Conservation (phyloP, 1,140 invertebrate genomes). For the Eriocheir sinensis region DNA sequence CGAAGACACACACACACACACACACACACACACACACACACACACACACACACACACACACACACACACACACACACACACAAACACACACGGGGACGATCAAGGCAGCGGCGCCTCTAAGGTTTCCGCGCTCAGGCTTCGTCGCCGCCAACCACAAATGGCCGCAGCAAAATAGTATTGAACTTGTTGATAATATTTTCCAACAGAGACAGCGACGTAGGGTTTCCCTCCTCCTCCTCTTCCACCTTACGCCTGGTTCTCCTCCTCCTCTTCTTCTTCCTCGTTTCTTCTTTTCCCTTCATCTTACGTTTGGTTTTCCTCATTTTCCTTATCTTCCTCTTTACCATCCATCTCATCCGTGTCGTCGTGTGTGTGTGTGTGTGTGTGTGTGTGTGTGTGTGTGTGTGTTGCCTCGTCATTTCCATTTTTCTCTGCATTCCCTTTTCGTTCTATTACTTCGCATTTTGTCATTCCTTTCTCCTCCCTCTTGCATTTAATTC, state of each 20-base stretch:
- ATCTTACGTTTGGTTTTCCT: no score
- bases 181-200: slow-evolving; percentile 19
- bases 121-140: no score
- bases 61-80: slow-evolving; percentile 4
- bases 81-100: neutral
- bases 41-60: slow-evolving; percentile 4
- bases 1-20: neutral
- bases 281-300: no score
- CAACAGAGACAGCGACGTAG: neutral
- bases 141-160: neutral
- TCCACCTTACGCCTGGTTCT: neutral
- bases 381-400: slow-evolving; percentile 56
- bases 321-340: neutral
- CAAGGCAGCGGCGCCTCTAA: neutral
- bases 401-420: slow-evolving; percentile 23
- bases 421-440: no score
- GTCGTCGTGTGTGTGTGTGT: slow-evolving; percentile 47
- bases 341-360: neutral
- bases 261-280: neutral
- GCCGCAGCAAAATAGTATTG: neutral
- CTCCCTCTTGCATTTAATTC: neutral
- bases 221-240: neutral
- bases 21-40: neutral
- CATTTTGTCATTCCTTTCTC: neutral
- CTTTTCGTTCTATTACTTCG: neutral